Base-by-base conservation (phyloP, 2,888 invertebrate species). In the Rosalia funebris region DNA sequence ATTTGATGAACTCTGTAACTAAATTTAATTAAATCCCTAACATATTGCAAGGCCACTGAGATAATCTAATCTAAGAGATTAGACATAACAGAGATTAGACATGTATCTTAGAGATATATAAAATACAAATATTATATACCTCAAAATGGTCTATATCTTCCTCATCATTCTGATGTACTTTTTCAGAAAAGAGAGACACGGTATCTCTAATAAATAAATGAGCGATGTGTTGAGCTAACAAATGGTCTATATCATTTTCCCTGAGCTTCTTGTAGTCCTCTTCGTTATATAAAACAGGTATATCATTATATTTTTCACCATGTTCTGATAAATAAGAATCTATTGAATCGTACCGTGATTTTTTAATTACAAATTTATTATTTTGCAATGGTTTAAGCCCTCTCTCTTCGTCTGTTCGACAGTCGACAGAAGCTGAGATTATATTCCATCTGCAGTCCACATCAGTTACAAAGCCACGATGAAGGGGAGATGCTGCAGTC, bases 131-230 rank as follows among this genome's bases (percentile, higher is more conserved):
- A n/a, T n/a, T n/a, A n/a, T n/a, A n/a, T n/a, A 94, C 95, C 87
- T 99, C 99, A 84, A 99, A 99, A 82, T 99, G 99, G 81, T 99
- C 99, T 0, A 95, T 94, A 75, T 98, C 98, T 72, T 92, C 91
- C 34, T 87, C 83, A 80, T 98, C 98, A 79, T 98, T 92, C 79
- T 97, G 97, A 81, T 98, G 82, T 10, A 99, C 87, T 79, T 96
- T 96, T 82, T 99, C 99, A 14, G 92, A 91, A 84, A 97, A 98
- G 55, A 98, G 83, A 2, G 96, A 96, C 1, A 99, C 92, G 0
- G 97, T 92, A 82, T 99, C 99, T 55, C 99, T 87, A 66, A 99
- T 98, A 81, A 99, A 99, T 66, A 99, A 86, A 83, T 99, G 99
- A 10, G 99, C 97, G 62, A 99, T 88, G 81, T 99, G 99, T 80